phyloP scores from a whole-genome alignment of 2,797 vertebrate genomes.

The Diceros bicornis region DNA sequence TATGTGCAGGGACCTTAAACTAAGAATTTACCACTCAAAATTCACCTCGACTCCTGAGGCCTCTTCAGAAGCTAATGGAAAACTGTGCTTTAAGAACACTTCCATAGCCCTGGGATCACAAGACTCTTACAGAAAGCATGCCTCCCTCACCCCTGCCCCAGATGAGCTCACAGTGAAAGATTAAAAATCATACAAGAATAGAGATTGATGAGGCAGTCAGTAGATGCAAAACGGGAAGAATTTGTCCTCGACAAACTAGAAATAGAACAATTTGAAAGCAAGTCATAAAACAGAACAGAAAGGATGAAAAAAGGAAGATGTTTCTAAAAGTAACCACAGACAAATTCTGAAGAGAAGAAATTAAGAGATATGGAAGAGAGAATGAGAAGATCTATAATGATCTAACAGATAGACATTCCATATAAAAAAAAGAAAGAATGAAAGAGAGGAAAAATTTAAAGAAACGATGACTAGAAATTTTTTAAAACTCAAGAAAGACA shows the following conservation, averaged over 20 bases:
- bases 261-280: not conserved
- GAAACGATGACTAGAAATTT: not conserved
- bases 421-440: not conserved
- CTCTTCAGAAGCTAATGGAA: not conserved
- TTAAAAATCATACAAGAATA: not conserved
- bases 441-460: not conserved
- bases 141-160: not conserved
- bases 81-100: not conserved
- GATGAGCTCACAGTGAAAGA: not conserved
- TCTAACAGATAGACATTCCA: not conserved
- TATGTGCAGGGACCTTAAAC: not conserved
- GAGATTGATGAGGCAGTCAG: not conserved
- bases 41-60: not conserved
- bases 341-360: not conserved
- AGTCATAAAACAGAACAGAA: not conserved
- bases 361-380: not conserved
- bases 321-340: not conserved
- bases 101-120: not conserved
- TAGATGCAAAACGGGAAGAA: not conserved
- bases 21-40: not conserved
- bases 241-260: not conserved
- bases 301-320: not conserved
- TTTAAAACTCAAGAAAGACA: conserved; percentile 17
- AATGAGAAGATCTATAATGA: not conserved
- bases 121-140: not conserved